Conservation (phyloP, 64 coral and sea anemone genomes). For the Astreopora myriophthalma region DNA sequence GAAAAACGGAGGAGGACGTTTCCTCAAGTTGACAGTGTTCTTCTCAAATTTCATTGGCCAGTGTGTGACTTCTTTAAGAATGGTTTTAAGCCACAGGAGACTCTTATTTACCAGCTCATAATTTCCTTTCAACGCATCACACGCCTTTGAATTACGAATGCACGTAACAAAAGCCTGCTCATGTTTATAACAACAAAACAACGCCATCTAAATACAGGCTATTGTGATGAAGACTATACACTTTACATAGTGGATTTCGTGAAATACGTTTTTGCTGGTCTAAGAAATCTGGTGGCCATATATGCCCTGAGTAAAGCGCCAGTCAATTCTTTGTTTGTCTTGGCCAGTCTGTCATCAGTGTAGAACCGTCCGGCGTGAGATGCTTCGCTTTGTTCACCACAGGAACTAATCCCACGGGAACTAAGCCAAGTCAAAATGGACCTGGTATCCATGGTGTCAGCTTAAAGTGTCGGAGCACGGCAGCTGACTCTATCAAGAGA, state of each 20-base stretch:
- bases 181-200: conserved; percentile 19
- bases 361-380: neutral
- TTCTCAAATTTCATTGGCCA: no score
- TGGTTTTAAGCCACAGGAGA: neutral
- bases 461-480: neutral
- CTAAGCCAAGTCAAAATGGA: neutral
- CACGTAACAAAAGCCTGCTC: neutral
- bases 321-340: neutral
- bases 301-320: neutral
- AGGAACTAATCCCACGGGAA: conserved; percentile 4
- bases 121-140: neutral
- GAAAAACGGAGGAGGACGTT: no score
- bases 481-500: neutral
- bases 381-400: neutral
- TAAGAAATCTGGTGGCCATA: no score
- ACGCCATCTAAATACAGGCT: neutral
- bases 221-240: neutral
- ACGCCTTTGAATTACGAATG: neutral
- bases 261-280: neutral
- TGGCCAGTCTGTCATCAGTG: neutral
- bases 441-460: conserved; percentile 18
- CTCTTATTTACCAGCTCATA: neutral
- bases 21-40: no score
- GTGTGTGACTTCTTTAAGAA: no score
- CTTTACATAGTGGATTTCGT: neutral